Evolutionary conservation across 2,113 vertebrate genomes (phyloP), one percentile per base, ranked within the genome.

Genomic region (Hemiscyllium ocellatum): DNA sequence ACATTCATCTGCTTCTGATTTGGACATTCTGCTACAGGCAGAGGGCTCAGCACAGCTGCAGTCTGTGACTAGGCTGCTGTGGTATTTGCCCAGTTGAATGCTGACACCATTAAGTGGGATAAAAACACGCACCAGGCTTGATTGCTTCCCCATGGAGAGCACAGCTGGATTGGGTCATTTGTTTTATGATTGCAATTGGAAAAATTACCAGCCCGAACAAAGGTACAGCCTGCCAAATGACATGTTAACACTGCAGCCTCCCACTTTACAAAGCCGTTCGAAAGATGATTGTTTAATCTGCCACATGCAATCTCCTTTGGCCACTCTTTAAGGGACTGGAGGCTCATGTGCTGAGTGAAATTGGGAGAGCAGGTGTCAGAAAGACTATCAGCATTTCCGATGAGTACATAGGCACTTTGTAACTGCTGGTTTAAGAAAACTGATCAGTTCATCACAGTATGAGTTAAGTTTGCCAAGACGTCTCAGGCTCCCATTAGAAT

Each of bases 1-100:
- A 37, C n/a, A 2, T 33, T 33, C 94, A 76, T 52, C 94, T 95
- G 94, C 42, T 76, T 76, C 94, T 95, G 42, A 72, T 95, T 95
- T 95, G 69, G 10, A 13, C 20, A 5, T 50, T 69, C 42, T 72
- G 10, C 68, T 22, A 4, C 47, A 47, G 5, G 42, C 33, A 4
- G 3, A 47, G 22, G n/a, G 24, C 5, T 50, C 4, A 4, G 13
- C 94, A 68, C 12, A 47, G 69, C 69, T 52, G 42, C 69, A 52
- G 69, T 24, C 72, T 13, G 87, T 90, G 87, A 61, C 87, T 33
- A 33, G 29, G 26, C 87, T 90, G 85, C 85, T 52, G 42, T 50
- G 85, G 85, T 52, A 87, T 87, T 76, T 72, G 56, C 13, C 52
- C 86, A 52, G 33, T 89, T 29, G 86, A 52, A 50, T 0, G 86